Evolutionary conservation across 2,888 invertebrate species (phyloP).

Genomic region (Eilema griseolum): DNA sequence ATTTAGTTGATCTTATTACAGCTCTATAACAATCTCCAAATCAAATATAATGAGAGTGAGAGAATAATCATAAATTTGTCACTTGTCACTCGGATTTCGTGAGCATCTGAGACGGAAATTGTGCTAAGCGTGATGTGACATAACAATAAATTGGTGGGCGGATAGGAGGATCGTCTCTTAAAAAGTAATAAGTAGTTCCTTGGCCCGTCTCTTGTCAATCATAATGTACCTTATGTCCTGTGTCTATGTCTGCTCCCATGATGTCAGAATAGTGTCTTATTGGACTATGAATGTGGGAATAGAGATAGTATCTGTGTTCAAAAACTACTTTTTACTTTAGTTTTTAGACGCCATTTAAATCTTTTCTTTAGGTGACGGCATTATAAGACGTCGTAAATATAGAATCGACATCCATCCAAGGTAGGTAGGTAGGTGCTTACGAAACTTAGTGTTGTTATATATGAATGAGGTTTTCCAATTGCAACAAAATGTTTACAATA

Average conservation of each 20-base stretch:
- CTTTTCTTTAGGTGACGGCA: no score
- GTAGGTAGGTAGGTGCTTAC: no score
- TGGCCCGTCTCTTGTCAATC: background rate
- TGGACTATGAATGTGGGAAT: no score
- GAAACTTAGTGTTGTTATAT: no score
- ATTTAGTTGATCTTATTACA: background rate
- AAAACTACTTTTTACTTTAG: no score
- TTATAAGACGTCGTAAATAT: no score
- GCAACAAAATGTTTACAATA: no score
- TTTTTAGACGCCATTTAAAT: no score
- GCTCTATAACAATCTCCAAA: background rate
- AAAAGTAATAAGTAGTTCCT: background rate
- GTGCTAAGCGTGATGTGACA: background rate
- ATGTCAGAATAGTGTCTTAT: background rate
- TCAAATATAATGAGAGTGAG: background rate
- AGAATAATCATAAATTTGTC: background rate
- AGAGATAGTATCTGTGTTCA: no score
- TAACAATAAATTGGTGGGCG: background rate
- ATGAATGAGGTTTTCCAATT: no score
- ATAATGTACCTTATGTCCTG: background rate
- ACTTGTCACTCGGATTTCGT: background rate
- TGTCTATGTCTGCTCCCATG: background rate
- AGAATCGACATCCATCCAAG: no score
- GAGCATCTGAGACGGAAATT: background rate
- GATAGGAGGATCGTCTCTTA: background rate